Percentiles rank a stretch among this genome's conserved stretches.
These are phyloP conservation scores for Pipa parva DNA, from an alignment of 2,113 vertebrate species.

Conservation along the genomic window DNA sequence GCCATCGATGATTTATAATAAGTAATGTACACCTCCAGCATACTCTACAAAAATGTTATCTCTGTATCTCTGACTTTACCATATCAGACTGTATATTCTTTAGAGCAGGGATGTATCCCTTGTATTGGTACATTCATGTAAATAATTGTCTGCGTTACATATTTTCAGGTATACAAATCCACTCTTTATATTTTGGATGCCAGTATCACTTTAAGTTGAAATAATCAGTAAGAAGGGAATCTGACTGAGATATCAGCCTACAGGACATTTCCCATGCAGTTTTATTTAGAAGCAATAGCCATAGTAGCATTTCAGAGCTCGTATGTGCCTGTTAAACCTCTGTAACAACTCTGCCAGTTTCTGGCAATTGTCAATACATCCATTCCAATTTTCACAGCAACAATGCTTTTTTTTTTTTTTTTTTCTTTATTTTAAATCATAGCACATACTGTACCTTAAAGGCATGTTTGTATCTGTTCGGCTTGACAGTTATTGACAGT, in stretches of 20 bases:
- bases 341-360: slow-evolving; percentile 35
- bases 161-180: too few species aligned
- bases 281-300: slow-evolving; percentile 18
- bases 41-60: too few species aligned
- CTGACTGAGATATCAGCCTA: neutral
- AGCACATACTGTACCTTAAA: slow-evolving; percentile 39
- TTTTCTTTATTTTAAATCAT: slow-evolving; percentile 24
- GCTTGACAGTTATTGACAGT: slow-evolving; percentile 76
- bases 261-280: neutral
- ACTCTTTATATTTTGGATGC: too few species aligned
- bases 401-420: slow-evolving; percentile 30
- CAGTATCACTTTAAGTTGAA: neutral
- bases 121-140: too few species aligned
- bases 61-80: too few species aligned
- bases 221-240: neutral
- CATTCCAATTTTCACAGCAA: slow-evolving; percentile 48
- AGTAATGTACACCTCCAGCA: too few species aligned
- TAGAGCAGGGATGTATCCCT: too few species aligned
- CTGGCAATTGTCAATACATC: slow-evolving; percentile 48
- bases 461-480: slow-evolving; percentile 55
- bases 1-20: too few species aligned
- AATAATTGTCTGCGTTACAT: too few species aligned
- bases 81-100: too few species aligned
- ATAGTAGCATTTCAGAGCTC: neutral
- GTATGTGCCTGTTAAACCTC: slow-evolving; percentile 23